phyloP scores from a whole-genome alignment of 2,888 invertebrate genomes.

The Argynnis bischoffii region DNA sequence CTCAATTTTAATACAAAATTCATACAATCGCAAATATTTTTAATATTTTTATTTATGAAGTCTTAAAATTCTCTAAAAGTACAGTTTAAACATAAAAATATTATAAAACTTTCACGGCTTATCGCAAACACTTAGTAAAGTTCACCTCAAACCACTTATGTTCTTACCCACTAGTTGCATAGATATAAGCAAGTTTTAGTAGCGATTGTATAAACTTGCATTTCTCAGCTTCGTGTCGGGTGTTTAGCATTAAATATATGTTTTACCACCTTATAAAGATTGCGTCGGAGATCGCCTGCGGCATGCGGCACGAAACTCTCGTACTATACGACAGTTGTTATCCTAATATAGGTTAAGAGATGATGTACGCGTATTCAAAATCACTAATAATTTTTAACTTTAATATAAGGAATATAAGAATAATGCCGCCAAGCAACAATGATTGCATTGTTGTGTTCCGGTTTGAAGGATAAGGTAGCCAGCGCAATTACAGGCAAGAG shows the following conservation, averaged over 20 bases:
- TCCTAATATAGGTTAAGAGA: conserved; percentile 50
- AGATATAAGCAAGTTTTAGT: conserved; percentile 34
- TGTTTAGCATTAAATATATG: conserved; percentile 81
- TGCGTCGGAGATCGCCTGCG: conserved; percentile 68
- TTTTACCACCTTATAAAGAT: conserved; percentile 82
- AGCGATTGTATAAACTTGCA: conserved; percentile 46
- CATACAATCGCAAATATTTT: no score
- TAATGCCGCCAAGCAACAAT: no score
- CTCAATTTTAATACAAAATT: no score
- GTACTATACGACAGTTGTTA: conserved; percentile 66
- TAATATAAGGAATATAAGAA: no score
- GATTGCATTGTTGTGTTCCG: no score
- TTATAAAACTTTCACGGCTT: conserved; percentile 15
- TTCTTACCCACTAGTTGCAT: conserved; percentile 12
- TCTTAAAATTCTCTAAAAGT: neutral
- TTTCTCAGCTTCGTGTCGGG: conserved; percentile 66
- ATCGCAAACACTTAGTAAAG: conserved; percentile 18
- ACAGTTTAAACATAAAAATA: conserved; percentile 9
- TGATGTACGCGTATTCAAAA: conserved; percentile 9
- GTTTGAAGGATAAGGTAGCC: no score
- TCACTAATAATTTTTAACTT: neutral
- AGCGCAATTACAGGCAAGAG: no score
- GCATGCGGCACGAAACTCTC: conserved; percentile 73
- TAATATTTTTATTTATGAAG: neutral
- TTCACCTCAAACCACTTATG: conserved; percentile 8